Conservation (phyloP, 2,797 vertebrate genomes). For the Gymnocypris eckloni region DNA sequence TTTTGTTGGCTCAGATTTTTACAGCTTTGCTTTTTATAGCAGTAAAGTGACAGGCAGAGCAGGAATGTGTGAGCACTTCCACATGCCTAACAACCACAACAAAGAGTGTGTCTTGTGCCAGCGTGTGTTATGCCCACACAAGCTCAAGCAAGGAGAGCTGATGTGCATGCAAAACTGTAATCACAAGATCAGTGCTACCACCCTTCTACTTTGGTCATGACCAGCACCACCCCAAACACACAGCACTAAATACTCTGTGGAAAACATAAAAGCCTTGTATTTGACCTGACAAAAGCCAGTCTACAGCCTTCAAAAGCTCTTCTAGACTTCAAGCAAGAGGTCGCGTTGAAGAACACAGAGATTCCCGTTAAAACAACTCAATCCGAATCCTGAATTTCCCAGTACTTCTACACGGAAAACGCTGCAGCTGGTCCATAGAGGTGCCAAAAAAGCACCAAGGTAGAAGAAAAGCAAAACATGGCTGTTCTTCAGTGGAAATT, state of each 20-base stretch:
- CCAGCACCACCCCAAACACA: conserved; percentile 61
- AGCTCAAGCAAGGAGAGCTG: conserved; percentile 69
- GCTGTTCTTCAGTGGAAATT: conserved; percentile 2
- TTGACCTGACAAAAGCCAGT: conserved; percentile 69
- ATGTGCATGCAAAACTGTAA: conserved; percentile 72
- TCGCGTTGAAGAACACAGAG: not conserved
- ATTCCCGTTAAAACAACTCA: conserved; percentile 30
- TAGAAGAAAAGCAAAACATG: conserved; percentile 14
- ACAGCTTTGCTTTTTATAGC: conserved; percentile 6
- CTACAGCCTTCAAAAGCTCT: conserved; percentile 23
- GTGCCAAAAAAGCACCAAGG: conserved; percentile 27
- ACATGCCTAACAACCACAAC: conserved; percentile 78
- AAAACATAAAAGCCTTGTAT: conserved; percentile 68
- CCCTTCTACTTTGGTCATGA: conserved; percentile 58
- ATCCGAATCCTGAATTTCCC: conserved; percentile 28
- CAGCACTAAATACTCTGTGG: conserved; percentile 70
- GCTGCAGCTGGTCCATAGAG: not conserved
- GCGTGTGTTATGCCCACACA: conserved; percentile 73
- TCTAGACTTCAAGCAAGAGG: conserved; percentile 19
- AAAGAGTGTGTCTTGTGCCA: conserved; percentile 73
- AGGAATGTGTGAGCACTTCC: conserved; percentile 76
- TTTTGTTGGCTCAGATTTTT: conserved; percentile 5
- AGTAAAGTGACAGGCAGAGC: conserved; percentile 57
- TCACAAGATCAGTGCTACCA: conserved; percentile 68
- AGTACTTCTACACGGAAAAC: conserved; percentile 19